Base-by-base conservation (phyloP, 2,113 vertebrate genomes). In the Kobus ellipsiprymnus region DNA sequence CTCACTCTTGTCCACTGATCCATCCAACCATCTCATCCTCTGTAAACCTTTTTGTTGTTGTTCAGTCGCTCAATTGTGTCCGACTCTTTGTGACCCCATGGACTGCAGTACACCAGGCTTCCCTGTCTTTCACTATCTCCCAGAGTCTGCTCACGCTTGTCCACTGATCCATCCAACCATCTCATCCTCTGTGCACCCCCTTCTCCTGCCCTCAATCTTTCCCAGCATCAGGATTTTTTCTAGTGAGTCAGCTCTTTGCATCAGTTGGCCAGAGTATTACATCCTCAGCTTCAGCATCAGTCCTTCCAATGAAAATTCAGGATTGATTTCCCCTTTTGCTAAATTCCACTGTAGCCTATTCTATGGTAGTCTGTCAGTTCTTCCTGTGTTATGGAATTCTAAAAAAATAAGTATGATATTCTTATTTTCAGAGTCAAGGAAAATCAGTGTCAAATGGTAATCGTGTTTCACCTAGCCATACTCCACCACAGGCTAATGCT, bases 371-470 rank as follows among this genome's bases (percentile, higher is more conserved):
- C 13, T 78, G 5, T 52, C 36, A 64, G 15, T 89, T 95, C 15
- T 80, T 74, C 62, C 62, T 90, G 2, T 93, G 86, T 96, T 91
- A 81, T 57, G 50, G 44, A 88, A 33, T 88, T 96, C 48, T 97
- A 33, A 55, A 36, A 94, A 52, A 84, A 57, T 81, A 57, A 91
- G 21, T 62, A 25, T 77, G 87, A 84, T 90, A 64, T 84, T 97
- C 29, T 93, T 60, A 54, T 87, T 98, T 98, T 96, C 92, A 98
- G 98, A 97, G 48, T 96, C 95, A 97, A 97, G 93, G 13, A 82
- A 96, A 97, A 94, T 84, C 96, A 82, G 54, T 55, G 8, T 40
- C 96, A 80, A 96, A 89, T 85, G 86, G 55, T 74, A 91, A 89
- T 23, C n/a, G 48, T 93, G 80, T 89, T 81, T 97, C 96, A 87